Evolutionary conservation across 2,888 invertebrate species (phyloP).

Genomic region (Drosophila merina): DNA sequence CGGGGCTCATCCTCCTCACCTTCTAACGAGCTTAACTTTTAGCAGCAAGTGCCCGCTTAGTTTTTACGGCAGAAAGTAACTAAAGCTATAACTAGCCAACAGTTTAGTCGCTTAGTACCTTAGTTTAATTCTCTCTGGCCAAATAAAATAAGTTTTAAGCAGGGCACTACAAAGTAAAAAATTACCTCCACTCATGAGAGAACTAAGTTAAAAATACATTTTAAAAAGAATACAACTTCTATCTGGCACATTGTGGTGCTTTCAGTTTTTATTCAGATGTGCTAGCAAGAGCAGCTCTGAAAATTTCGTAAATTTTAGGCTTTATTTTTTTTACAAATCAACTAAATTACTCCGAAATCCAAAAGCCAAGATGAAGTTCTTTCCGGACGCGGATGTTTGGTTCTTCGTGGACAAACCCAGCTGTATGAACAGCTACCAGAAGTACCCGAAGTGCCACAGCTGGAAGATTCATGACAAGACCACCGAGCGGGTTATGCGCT

Average conservation of each 20-base stretch:
- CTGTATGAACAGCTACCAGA: slow-evolving; percentile 59
- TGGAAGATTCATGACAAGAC: slow-evolving; percentile 63
- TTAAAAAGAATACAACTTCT: neutral
- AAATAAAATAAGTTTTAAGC: slow-evolving; percentile 35
- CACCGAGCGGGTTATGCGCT: slow-evolving; percentile 43
- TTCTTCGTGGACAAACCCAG: slow-evolving; percentile 65
- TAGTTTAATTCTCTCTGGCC: slow-evolving; percentile 31
- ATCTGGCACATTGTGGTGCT: neutral
- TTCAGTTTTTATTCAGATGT: neutral
- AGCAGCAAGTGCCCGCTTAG: slow-evolving; percentile 59
- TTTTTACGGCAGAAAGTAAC: slow-evolving; percentile 47
- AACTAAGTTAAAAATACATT: neutral
- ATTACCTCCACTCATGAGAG: neutral
- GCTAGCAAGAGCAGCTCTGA: neutral
- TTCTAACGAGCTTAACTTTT: slow-evolving; percentile 72
- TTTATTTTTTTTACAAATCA: neutral
- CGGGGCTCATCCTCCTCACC: neutral
- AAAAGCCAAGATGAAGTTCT: slow-evolving; percentile 63
- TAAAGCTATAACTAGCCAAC: slow-evolving; percentile 29
- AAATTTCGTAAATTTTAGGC: slow-evolving; percentile 4
- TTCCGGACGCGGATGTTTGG: slow-evolving; percentile 59
- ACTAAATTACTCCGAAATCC: neutral
- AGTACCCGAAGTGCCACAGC: slow-evolving; percentile 50
- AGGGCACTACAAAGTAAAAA: neutral
- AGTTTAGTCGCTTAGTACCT: slow-evolving; percentile 27